Percentiles rank a stretch among this genome's conserved stretches.
Evolutionary conservation across 2,888 invertebrate genomes (phyloP).

Genomic region (Agrochola circellaris): DNA sequence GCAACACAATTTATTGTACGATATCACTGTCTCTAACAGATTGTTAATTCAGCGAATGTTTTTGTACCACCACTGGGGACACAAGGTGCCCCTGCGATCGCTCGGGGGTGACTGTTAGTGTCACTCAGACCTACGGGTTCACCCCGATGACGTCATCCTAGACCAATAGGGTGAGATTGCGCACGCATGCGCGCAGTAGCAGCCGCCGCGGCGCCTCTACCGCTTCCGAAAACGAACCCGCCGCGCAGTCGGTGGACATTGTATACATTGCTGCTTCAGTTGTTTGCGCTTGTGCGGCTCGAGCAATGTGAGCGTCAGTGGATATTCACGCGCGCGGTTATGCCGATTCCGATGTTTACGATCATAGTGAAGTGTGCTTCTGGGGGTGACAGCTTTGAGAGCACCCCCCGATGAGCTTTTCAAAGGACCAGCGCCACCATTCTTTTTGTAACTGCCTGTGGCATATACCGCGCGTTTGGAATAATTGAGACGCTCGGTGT

Average conservation of each 20-base stretch:
- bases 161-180: conserved; percentile 87
- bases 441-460: conserved; percentile 86
- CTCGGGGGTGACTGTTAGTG: conserved; percentile 89
- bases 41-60: conserved; percentile 81
- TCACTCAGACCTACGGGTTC: conserved; percentile 87
- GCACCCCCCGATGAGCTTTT: conserved; percentile 87
- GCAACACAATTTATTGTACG: conserved; percentile 70
- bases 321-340: conserved; percentile 70
- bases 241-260: conserved; percentile 67
- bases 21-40: conserved; percentile 73
- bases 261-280: conserved; percentile 81
- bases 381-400: conserved; percentile 89
- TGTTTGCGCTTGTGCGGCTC: conserved; percentile 68
- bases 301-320: conserved; percentile 72
- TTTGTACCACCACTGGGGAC: conserved; percentile 75
- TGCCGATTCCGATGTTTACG: conserved; percentile 76
- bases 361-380: conserved; percentile 82
- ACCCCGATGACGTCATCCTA: conserved; percentile 90
- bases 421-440: conserved; percentile 88
- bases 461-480: conserved; percentile 84
- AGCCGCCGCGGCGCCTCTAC: conserved; percentile 88
- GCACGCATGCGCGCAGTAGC: conserved; percentile 85
- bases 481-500: conserved; percentile 88
- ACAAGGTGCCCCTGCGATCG: conserved; percentile 81
- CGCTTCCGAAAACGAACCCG: conserved; percentile 71